Evolutionary conservation across 1,140 invertebrate species (phyloP).

Genomic region (Aphis gossypii): DNA sequence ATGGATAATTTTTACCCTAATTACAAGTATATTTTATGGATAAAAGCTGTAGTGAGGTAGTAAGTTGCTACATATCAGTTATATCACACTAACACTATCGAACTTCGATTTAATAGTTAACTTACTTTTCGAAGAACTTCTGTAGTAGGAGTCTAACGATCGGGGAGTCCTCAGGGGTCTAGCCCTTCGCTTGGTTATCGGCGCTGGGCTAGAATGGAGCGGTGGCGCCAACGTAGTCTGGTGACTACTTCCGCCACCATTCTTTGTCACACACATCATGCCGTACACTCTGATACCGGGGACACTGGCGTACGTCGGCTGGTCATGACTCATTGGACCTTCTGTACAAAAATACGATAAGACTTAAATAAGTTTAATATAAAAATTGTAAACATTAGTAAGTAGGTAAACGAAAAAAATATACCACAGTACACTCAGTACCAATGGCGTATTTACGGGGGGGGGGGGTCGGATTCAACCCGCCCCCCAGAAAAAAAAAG

Average conservation of each 20-base stretch:
- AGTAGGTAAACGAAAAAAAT: neutral
- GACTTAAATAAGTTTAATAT: neutral
- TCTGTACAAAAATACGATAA: slow-evolving; percentile 68
- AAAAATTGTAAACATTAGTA: neutral
- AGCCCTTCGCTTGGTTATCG: slow-evolving; percentile 22
- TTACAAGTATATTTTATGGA: neutral
- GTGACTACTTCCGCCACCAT: neutral
- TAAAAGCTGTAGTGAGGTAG: neutral
- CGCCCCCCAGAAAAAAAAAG: too few relatives aligned
- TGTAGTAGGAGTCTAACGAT: neutral
- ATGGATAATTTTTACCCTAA: neutral
- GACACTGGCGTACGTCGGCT: slow-evolving; percentile 90
- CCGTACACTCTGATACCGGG: slow-evolving; percentile 90
- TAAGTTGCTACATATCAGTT: neutral
- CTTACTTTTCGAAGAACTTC: neutral
- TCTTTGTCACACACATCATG: slow-evolving; percentile 82
- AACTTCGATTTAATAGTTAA: neutral
- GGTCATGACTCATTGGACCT: slow-evolving; percentile 91
- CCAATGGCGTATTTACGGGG: too few relatives aligned
- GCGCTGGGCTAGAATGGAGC: slow-evolving; percentile 2
- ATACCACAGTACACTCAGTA: too few relatives aligned
- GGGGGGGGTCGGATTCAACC: too few relatives aligned
- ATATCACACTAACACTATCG: neutral
- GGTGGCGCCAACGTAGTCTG: neutral
- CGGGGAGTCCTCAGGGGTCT: slow-evolving; percentile 34